Conservation (phyloP, 2,888 invertebrate genomes). For the Itoplectis maculator region DNA sequence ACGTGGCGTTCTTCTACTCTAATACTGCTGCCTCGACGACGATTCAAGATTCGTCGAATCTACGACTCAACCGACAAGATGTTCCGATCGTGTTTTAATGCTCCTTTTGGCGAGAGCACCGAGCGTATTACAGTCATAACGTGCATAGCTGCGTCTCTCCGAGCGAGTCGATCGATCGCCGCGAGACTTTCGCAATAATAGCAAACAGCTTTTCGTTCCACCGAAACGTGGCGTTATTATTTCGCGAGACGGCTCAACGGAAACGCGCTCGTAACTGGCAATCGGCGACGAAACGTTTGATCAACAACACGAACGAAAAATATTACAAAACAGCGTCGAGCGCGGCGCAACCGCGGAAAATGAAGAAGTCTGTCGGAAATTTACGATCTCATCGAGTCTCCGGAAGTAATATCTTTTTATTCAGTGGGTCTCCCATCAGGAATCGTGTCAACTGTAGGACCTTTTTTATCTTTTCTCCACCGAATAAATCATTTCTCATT, state of each 20-base stretch:
- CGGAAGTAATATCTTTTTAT: slow-evolving; percentile 1
- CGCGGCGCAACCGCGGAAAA: slow-evolving; percentile 5
- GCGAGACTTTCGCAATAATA: neutral
- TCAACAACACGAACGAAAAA: slow-evolving; percentile 1
- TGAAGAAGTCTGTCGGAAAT: neutral
- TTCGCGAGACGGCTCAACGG: neutral
- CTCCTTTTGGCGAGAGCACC: slow-evolving; percentile 50
- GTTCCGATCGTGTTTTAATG: too few relatives aligned
- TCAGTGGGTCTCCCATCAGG: slow-evolving; percentile 4
- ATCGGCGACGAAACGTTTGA: neutral
- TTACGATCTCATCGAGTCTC: slow-evolving; percentile 13
- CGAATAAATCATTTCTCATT: neutral
- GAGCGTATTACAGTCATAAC: slow-evolving; percentile 23
- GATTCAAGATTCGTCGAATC: slow-evolving; percentile 66
- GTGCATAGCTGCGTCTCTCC: slow-evolving; percentile 21
- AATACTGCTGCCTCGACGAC: slow-evolving; percentile 82
- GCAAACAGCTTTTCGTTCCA: slow-evolving; percentile 7
- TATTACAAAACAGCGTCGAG: too few relatives aligned
- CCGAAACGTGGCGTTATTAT: neutral
- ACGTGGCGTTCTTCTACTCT: slow-evolving; percentile 79
- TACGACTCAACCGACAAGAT: slow-evolving; percentile 61
- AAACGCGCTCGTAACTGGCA: neutral
- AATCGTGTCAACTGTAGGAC: neutral
- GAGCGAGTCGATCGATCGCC: slow-evolving; percentile 15
- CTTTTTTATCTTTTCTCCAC: neutral